Percentiles rank a stretch among this genome's conserved stretches.
These are phyloP conservation scores for Papilio dardanus DNA, from an alignment of 1,140 invertebrate genomes.

Conservation along the genomic window DNA sequence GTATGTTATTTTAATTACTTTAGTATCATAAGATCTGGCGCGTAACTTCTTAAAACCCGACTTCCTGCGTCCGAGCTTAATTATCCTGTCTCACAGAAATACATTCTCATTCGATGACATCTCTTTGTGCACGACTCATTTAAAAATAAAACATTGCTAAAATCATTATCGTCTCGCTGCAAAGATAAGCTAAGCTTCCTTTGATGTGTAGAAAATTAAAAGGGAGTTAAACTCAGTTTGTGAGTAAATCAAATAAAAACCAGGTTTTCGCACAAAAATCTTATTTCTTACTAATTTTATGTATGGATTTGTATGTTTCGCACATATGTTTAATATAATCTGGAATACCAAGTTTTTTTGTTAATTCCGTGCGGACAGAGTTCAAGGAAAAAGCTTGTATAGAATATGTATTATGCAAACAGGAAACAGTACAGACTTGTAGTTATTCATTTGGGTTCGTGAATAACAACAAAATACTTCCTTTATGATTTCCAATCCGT, in stretches of 20 bases:
- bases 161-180: slow-evolving; percentile 3
- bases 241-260: slow-evolving; percentile 15
- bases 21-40: background rate
- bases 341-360: too few species aligned
- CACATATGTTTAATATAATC: too few species aligned
- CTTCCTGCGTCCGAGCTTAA: slow-evolving; percentile 40
- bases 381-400: too few species aligned
- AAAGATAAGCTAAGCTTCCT: background rate
- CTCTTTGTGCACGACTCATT: slow-evolving; percentile 2
- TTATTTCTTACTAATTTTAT: too few species aligned
- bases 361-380: too few species aligned
- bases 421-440: slow-evolving; percentile 6
- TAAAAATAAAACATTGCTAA: slow-evolving; percentile 22
- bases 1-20: too few species aligned
- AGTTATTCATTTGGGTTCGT: background rate
- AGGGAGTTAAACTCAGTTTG: slow-evolving; percentile 1
- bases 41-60: slow-evolving; percentile 2
- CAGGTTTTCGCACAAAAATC: background rate
- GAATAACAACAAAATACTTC: background rate
- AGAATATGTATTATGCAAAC: background rate
- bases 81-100: slow-evolving; percentile 42
- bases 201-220: slow-evolving; percentile 23
- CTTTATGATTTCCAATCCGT: background rate
- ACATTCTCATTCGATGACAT: background rate
- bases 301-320: too few species aligned